Percentiles rank a stretch among this genome's conserved stretches.
Conservation (phyloP, 2,113 vertebrate species). For the Pseudonaja textilis region DNA sequence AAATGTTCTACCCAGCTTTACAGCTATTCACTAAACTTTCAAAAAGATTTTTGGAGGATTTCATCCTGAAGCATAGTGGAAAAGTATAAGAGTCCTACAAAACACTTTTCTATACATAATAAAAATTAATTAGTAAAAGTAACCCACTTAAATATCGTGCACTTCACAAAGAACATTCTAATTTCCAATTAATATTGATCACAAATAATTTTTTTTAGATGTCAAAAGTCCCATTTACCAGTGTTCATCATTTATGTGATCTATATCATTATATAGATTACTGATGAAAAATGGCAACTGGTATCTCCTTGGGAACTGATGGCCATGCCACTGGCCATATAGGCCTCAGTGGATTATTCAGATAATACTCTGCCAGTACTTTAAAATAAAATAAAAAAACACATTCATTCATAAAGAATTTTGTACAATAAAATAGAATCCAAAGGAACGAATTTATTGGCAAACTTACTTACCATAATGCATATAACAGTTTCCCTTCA, state of each 20-base stretch:
- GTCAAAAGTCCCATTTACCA: neutral
- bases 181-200: neutral
- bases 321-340: neutral
- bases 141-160: conserved; percentile 15
- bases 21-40: neutral
- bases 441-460: conserved; percentile 9
- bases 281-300: neutral
- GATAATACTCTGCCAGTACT: conserved; percentile 29
- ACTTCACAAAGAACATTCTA: conserved; percentile 26
- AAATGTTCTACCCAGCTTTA: neutral
- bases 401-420: conserved; percentile 44
- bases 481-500: conserved; percentile 99
- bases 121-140: neutral
- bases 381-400: conserved; percentile 18
- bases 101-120: neutral
- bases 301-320: neutral
- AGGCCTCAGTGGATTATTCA: conserved; percentile 21
- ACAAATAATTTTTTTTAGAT: neutral
- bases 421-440: conserved; percentile 34
- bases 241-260: neutral
- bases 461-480: conserved; percentile 92
- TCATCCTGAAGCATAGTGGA: neutral
- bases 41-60: neutral
- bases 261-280: neutral
- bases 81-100: neutral